Evolutionary conservation across 2,113 vertebrate species (phyloP), one percentile per base, ranked within the genome.

Genomic region (Daphoenositta chrysoptera): DNA sequence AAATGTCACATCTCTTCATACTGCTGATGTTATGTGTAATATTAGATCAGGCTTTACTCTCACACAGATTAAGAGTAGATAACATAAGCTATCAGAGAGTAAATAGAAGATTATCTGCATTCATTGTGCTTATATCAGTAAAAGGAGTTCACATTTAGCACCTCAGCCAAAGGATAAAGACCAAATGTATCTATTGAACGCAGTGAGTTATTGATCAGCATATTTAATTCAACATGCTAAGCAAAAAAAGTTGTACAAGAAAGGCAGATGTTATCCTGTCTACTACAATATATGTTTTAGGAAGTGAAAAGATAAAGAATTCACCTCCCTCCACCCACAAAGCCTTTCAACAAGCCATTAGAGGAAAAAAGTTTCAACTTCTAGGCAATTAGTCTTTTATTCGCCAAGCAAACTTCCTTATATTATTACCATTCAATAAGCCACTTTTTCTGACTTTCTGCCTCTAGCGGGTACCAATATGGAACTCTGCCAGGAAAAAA

Each of bases 401-500:
- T 63, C 7, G 9, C 14, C 24, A 37, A 56, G 50, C 2, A 81
- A 82, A 53, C 66, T 85, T 68, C 23, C 28, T 42, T 50, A 7
- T 53, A 58, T 71, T 75, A 45, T 58, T 42, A 40, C 53, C 30
- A 80, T 72, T 63, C 42, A 68, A 53, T 27, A 64, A 85, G 9
- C 22, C 12, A 37, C 17, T 31, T 85, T 57, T 60, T 28, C 50
- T 82, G 70, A 66, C 28, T 61, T 63, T 76, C 61, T 72, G 30
- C 18, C 37, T 66, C 66, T 70, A 37, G 3, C 0, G 0, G 5
- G n/a, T 57, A 71, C 39, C 22, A 75, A 31, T n/a, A 85, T 3
- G 16, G 20, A 76, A 80, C 15, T 30, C 24, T 60, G 68, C 21
- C 30, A 75, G 18, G 39, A 79, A 90, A 83, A 83, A 90, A 75